Percentiles rank a stretch among this genome's conserved stretches.
Evolutionary conservation across 2,113 vertebrate species (phyloP).

Genomic region (Dicrurus megarhynchus): DNA sequence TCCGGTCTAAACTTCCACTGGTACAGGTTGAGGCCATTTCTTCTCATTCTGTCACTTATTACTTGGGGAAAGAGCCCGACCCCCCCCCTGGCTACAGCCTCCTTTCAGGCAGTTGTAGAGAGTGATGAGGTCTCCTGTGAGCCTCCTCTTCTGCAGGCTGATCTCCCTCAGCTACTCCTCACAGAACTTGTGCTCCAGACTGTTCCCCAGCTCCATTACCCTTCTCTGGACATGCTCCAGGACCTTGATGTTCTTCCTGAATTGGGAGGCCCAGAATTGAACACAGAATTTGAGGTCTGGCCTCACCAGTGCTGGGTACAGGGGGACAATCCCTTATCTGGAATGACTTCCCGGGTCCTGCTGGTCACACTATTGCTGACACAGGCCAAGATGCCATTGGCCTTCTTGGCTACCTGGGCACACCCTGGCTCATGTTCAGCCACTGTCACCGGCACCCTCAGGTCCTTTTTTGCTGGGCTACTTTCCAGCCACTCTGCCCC

Average conservation of each 20-base stretch:
- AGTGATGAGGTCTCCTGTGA: not conserved
- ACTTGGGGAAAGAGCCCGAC: not conserved
- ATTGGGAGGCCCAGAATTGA: accelerated
- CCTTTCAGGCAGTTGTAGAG: not conserved
- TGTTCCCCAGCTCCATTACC: not conserved
- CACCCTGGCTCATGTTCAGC: not conserved
- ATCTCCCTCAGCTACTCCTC: not conserved
- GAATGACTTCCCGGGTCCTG: not conserved
- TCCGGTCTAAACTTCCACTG: not conserved
- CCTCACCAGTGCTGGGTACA: accelerated
- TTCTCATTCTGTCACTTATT: not conserved
- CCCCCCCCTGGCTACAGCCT: no score
- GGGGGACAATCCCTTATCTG: not conserved
- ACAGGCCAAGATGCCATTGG: not conserved
- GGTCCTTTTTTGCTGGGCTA: not conserved
- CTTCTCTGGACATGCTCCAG: not conserved
- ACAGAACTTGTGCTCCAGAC: not conserved
- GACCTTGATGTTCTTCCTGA: no score
- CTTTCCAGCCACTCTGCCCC: not conserved
- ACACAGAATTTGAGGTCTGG: accelerated
- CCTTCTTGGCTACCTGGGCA: not conserved
- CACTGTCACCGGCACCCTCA: accelerated
- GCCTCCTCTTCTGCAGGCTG: not conserved
- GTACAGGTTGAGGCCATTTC: not conserved
- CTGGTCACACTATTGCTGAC: not conserved